These are phyloP conservation scores for Nematolebias whitei DNA, from an alignment of 2,113 vertebrate species.

Conservation along the genomic window DNA sequence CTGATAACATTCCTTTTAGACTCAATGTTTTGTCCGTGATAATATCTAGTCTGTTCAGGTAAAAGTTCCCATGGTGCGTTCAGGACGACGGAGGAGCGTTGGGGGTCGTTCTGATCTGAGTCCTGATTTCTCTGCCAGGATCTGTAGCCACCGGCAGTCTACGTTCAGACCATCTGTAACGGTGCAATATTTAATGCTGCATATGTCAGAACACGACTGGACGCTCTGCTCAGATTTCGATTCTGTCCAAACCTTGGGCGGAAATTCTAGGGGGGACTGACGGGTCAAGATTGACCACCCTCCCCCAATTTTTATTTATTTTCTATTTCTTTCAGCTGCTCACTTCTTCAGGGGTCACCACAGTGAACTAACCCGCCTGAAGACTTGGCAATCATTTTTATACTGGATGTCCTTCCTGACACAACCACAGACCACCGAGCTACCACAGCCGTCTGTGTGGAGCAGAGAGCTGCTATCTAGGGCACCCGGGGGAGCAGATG, in stretches of 20 bases:
- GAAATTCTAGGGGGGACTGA: no score
- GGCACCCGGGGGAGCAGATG: no score
- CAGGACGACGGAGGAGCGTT: background rate
- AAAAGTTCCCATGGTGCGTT: background rate
- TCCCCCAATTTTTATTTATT: no score
- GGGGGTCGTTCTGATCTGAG: constrained; percentile 20
- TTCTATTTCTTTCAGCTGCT: no score
- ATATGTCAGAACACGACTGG: constrained; percentile 55
- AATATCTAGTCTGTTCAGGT: background rate
- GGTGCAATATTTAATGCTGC: constrained; percentile 75
- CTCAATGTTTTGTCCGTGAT: background rate
- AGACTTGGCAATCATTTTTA: no score
- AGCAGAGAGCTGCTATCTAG: no score
- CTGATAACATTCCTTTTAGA: constrained; percentile 8
- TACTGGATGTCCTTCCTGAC: no score
- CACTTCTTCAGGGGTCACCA: no score
- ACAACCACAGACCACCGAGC: no score
- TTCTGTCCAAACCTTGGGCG: background rate
- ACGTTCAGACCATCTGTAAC: constrained; percentile 67
- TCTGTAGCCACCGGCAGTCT: constrained; percentile 50
- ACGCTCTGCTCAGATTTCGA: background rate
- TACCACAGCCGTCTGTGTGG: no score
- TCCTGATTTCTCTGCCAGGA: constrained; percentile 45
- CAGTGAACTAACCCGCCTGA: no score
- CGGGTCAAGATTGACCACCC: no score